phyloP scores from a whole-genome alignment of 92 coral and sea anemone species.

The Parazoanthus atlanticus region DNA sequence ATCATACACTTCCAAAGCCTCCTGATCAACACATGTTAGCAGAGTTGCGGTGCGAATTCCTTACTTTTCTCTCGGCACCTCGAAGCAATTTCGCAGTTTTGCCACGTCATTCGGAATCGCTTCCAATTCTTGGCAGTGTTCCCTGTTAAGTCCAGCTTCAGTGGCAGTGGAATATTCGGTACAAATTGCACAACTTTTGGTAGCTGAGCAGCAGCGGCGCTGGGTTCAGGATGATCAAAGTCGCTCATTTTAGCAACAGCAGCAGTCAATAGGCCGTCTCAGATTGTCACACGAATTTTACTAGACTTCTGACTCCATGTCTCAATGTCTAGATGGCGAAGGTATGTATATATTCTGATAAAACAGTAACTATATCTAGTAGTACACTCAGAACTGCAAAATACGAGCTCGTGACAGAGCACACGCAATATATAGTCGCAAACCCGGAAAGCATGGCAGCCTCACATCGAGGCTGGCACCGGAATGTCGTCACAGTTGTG shows the following conservation, averaged over 20 bases:
- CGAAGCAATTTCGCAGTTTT: conserved; percentile 53
- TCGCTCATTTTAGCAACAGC: not conserved
- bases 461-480: too few relatives aligned
- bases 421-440: too few relatives aligned
- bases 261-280: not conserved
- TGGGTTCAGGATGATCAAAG: not conserved
- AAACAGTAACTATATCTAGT: not conserved
- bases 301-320: conserved; percentile 15
- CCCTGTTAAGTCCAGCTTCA: conserved; percentile 50
- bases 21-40: conserved; percentile 59
- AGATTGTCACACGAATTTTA: not conserved
- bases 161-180: conserved; percentile 57
- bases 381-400: too few relatives aligned
- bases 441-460: too few relatives aligned
- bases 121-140: conserved; percentile 53
- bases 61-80: conserved; percentile 34
- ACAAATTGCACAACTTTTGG: conserved; percentile 10
- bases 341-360: too few relatives aligned
- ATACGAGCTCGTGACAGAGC: too few relatives aligned
- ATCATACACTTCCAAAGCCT: conserved; percentile 56
- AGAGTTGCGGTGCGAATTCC: conserved; percentile 54
- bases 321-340: not conserved
- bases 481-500: too few relatives aligned
- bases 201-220: conserved; percentile 19
- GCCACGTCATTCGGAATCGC: conserved; percentile 50